These are phyloP conservation scores for Drosophila paramelanica DNA, from an alignment of 2,888 invertebrate species.

Conservation along the genomic window DNA sequence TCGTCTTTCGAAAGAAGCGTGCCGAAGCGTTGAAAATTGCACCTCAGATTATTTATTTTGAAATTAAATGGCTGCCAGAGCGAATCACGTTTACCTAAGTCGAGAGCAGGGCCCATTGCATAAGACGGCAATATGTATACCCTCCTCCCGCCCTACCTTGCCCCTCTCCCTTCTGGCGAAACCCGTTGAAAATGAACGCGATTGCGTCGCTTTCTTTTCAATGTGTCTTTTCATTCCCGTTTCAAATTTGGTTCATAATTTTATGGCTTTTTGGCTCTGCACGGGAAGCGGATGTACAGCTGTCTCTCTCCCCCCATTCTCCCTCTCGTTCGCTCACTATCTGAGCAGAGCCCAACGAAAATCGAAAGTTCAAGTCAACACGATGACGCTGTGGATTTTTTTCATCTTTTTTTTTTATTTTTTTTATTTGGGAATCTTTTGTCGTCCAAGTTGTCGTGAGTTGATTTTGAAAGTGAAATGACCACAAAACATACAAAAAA, in stretches of 20 bases:
- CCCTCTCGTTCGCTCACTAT: conserved; percentile 5
- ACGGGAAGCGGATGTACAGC: conserved; percentile 77
- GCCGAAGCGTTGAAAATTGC: conserved; percentile 76
- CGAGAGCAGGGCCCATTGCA: conserved; percentile 72
- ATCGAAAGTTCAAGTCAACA: conserved; percentile 74
- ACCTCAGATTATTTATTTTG: conserved; percentile 59
- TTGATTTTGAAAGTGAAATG: conserved; percentile 80
- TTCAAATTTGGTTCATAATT: conserved; percentile 73
- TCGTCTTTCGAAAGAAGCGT: conserved; percentile 51
- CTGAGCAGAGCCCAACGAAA: conserved; percentile 58
- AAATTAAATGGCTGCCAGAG: conserved; percentile 74
- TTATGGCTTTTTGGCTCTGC: conserved; percentile 67
- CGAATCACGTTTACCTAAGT: conserved; percentile 58
- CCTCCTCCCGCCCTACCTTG: too few relatives aligned
- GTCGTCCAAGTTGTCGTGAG: conserved; percentile 66
- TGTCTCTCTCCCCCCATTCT: conserved; percentile 13
- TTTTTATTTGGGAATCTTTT: conserved; percentile 48
- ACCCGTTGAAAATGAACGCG: conserved; percentile 11
- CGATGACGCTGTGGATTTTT: conserved; percentile 68
- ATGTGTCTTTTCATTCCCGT: conserved; percentile 51
- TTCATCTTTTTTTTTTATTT: conserved; percentile 14
- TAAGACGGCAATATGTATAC: conserved; percentile 37
- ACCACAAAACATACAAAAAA: conserved; percentile 43
- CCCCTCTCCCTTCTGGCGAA: neutral
- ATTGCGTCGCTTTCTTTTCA: conserved; percentile 67